Conservation (phyloP, 2,797 vertebrate species). For the Lithobates pipiens region DNA sequence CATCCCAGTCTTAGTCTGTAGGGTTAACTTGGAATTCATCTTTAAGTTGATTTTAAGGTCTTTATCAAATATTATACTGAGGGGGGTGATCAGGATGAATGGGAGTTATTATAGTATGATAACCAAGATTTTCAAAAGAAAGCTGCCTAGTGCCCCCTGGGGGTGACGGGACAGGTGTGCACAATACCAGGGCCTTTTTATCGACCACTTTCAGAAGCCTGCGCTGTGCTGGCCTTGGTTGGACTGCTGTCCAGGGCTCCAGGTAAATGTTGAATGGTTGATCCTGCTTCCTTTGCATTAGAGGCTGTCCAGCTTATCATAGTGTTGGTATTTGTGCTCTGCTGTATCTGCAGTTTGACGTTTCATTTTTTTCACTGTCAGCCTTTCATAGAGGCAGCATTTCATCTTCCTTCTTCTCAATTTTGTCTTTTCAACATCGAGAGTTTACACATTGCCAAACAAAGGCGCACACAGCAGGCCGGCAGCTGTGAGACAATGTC, state of each 20-base stretch:
- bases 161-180: neutral
- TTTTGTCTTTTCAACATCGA: slow-evolving; percentile 36
- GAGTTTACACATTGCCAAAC: slow-evolving; percentile 7
- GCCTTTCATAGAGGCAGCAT: slow-evolving; percentile 32
- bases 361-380: slow-evolving; percentile 43
- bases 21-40: no score
- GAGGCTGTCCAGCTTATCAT: slow-evolving; percentile 5
- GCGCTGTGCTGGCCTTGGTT: neutral
- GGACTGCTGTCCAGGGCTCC: neutral
- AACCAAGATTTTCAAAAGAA: neutral
- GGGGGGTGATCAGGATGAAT: no score
- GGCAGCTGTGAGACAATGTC: slow-evolving; percentile 11
- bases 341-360: slow-evolving; percentile 45
- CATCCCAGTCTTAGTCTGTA: no score
- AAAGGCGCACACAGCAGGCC: slow-evolving; percentile 6
- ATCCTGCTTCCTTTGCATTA: neutral
- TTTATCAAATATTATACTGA: no score
- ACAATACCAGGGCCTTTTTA: neutral
- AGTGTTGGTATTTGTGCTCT: slow-evolving; percentile 12
- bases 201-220: neutral
- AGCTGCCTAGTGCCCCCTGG: neutral
- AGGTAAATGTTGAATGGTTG: neutral
- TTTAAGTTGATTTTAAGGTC: no score
- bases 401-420: slow-evolving; percentile 30
- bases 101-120: no score